Conservation (phyloP, 2,888 invertebrate genomes). For the Sycophila texana region DNA sequence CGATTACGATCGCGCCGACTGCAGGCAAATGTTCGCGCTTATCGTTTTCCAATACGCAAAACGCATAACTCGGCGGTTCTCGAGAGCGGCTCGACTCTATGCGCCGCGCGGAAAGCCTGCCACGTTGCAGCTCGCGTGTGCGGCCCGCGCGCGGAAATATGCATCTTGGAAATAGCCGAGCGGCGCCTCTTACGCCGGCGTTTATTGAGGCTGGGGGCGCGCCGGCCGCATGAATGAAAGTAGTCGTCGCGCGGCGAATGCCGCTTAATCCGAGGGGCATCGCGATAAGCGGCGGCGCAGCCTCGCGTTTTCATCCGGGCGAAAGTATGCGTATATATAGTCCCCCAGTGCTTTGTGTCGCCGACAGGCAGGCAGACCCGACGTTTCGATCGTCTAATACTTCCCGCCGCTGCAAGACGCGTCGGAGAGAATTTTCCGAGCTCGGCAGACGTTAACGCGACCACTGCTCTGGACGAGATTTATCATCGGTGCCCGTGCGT, state of each 20-base stretch:
- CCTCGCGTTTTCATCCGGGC: slow-evolving; percentile 20
- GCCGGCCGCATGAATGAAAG: slow-evolving; percentile 30
- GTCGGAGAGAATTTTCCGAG: too few relatives aligned
- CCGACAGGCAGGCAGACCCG: too few relatives aligned
- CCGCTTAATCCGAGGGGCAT: slow-evolving; percentile 25
- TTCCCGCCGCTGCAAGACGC: too few relatives aligned
- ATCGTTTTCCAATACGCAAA: slow-evolving; percentile 31
- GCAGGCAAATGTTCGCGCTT: not conserved
- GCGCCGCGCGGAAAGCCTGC: not conserved
- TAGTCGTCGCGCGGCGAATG: not conserved
- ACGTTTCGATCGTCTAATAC: too few relatives aligned
- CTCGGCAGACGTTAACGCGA: too few relatives aligned
- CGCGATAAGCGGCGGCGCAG: not conserved
- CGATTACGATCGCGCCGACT: not conserved
- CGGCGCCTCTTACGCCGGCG: not conserved
- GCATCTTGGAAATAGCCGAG: not conserved
- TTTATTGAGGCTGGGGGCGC: slow-evolving; percentile 14
- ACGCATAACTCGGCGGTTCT: not conserved
- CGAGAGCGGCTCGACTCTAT: too few relatives aligned
- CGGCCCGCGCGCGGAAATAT: not conserved
- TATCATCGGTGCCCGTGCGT: too few relatives aligned
- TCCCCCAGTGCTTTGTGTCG: too few relatives aligned
- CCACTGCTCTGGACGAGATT: too few relatives aligned
- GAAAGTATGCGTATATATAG: not conserved
- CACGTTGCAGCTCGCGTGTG: not conserved